These are phyloP conservation scores for Nudaria mundana DNA, from an alignment of 2,888 invertebrate species.

Conservation along the genomic window DNA sequence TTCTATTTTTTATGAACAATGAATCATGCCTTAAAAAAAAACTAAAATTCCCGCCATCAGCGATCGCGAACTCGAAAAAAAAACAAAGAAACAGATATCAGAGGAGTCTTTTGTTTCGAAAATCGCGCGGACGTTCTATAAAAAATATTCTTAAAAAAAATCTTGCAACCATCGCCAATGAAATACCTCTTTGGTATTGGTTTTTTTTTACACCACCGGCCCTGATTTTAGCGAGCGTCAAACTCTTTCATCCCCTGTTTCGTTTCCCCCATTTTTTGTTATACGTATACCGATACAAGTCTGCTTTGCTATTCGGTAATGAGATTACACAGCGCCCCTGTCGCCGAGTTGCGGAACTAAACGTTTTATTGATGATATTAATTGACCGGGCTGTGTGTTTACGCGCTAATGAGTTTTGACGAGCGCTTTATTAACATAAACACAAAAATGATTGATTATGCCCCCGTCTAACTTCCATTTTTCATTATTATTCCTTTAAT, in stretches of 20 bases:
- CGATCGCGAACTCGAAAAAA: constrained; percentile 21
- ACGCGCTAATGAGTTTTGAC: constrained; percentile 30
- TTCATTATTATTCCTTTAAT: constrained; percentile 4
- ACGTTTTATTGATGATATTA: constrained; percentile 34
- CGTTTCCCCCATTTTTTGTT: constrained; percentile 31
- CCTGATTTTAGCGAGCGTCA: constrained; percentile 44
- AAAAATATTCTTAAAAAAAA: constrained; percentile 30
- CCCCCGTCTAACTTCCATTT: constrained; percentile 6
- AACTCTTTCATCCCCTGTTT: constrained; percentile 31
- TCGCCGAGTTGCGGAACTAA: constrained; percentile 36
- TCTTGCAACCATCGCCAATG: constrained; percentile 28
- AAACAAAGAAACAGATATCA: constrained; percentile 28
- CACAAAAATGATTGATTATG: constrained; percentile 26
- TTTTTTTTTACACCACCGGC: constrained; percentile 32
- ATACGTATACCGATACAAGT: constrained; percentile 28
- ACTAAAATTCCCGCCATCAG: constrained; percentile 9
- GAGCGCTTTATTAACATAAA: constrained; percentile 25
- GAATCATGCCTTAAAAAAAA: constrained; percentile 6
- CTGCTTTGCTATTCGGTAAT: constrained; percentile 35
- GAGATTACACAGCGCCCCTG: constrained; percentile 35
- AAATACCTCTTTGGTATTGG: constrained; percentile 34
- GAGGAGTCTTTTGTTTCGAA: constrained; percentile 29
- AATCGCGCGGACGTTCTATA: constrained; percentile 28
- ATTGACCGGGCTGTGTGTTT: constrained; percentile 30
- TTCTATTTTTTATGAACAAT: background rate